A percentile compares a stretch with the other conserved stretches of the same genome.
Evolutionary conservation across 2,113 vertebrate species (phyloP).

Genomic region (Myiagra hebetior): DNA sequence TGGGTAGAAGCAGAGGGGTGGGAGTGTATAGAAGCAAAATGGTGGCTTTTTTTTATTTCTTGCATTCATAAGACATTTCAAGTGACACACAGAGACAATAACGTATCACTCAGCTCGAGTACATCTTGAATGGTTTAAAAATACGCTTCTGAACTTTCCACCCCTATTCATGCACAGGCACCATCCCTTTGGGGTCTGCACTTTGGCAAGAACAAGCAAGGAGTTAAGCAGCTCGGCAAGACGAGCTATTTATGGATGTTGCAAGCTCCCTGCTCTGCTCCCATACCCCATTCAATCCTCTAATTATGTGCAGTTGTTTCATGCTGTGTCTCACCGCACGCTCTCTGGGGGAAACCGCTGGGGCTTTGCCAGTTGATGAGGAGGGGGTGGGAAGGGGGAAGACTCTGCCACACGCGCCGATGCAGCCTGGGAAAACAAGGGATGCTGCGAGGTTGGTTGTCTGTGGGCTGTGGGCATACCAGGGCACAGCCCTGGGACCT

Average conservation of each 20-base stretch:
- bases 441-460: neutral
- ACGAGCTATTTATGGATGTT: slow-evolving; percentile 56
- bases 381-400: neutral
- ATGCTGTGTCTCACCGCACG: neutral
- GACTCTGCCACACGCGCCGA: fast-evolving
- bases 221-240: slow-evolving; percentile 56
- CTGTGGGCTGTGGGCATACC: neutral
- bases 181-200: slow-evolving; percentile 55
- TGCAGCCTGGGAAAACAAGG: neutral
- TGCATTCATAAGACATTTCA: neutral
- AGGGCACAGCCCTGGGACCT: neutral
- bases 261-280: slow-evolving; percentile 21
- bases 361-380: neutral
- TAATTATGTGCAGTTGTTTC: slow-evolving; percentile 65
- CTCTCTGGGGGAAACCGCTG: neutral
- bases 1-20: slow-evolving; percentile 10
- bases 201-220: slow-evolving; percentile 48
- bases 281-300: slow-evolving; percentile 40
- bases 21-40: slow-evolving; percentile 3
- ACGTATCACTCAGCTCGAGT: neutral
- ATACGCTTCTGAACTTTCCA: slow-evolving; percentile 48
- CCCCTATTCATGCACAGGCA: slow-evolving; percentile 10
- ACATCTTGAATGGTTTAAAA: slow-evolving; percentile 44
- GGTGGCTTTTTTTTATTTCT: neutral
- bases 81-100: slow-evolving; percentile 23